These are phyloP conservation scores for Drosophila affinis DNA, from an alignment of 2,888 invertebrate species.

Conservation along the genomic window DNA sequence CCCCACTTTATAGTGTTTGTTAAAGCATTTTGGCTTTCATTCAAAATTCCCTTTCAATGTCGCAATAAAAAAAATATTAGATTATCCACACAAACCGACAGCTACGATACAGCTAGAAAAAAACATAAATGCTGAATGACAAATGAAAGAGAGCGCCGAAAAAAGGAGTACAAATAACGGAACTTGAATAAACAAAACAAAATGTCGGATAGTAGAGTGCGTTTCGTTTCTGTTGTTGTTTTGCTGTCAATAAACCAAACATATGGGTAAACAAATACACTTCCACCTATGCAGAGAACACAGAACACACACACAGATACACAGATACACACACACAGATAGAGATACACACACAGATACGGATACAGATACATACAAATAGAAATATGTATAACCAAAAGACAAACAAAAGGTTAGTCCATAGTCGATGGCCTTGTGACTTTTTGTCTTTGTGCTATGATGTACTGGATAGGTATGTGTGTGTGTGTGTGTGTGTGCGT, in stretches of 20 bases:
- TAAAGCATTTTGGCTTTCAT: not conserved
- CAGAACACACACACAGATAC: constrained; percentile 4
- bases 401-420: constrained; percentile 61
- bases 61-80: not conserved
- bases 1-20: not conserved
- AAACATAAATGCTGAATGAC: constrained; percentile 9
- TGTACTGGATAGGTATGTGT: no score
- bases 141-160: constrained; percentile 4
- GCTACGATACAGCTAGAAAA: constrained; percentile 14
- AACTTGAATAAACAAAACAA: constrained; percentile 37
- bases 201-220: constrained; percentile 37
- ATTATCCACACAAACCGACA: not conserved
- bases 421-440: constrained; percentile 58
- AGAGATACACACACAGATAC: constrained; percentile 9
- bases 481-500: no score
- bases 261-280: constrained; percentile 41
- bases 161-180: constrained; percentile 6
- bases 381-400: constrained; percentile 30
- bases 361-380: constrained; percentile 8
- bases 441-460: constrained; percentile 51
- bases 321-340: no score
- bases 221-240: constrained; percentile 10
- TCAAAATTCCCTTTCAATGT: not conserved
- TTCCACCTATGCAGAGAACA: constrained; percentile 34
- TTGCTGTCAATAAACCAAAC: constrained; percentile 64